Base-by-base conservation (phyloP, 1,140 invertebrate species). In the Zaprionus capensis region DNA sequence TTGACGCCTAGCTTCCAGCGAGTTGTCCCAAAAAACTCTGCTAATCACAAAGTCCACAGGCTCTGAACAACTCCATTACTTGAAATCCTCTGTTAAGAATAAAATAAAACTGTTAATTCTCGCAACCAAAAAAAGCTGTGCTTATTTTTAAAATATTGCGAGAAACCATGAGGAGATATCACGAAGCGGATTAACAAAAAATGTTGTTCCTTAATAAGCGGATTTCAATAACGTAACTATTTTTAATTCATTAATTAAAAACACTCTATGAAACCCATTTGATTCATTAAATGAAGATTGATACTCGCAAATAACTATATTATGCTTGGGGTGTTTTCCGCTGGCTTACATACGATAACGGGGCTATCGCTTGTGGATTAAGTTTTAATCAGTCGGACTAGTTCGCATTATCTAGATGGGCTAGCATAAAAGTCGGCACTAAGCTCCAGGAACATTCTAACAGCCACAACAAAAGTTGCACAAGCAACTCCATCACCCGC, bases 391-490 rank as follows among this genome's bases (percentile, higher is more conserved):
- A 70, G 72, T 24, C 34, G 15, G 44, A 64, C 51, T 73, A 73
- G 56, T 59, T 14, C 31, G 69, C 68, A 55, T 61, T 58, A 66
- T 65, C 62, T 44, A 59, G 44, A 59, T 67, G 71, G 69, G 15
- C 55, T 58, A 44, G 24, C 65, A 66, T 69, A 83, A 80, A 79
- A 80, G 81, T 57, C 79, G 49, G 51, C 70, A 67, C 69, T 71
- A 62, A 71, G 71, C 66, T 68, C 55, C 61, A 55, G 51, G 67
- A 72, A 76, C 66, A 76, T 76, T 61, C 71, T 59, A 57, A 57
- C 41, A 64, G 36, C 53, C 70, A 74, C 53, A 64, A 64, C 67
- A 38, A 75, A 44, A 55, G 20, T 34, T 26, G 46, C 34, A 26
- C 14, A 69, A 17, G 17, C 5, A 9, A 2, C 5, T 14, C 22